Evolutionary conservation across 2,888 invertebrate species (phyloP), one percentile per base, ranked within the genome.

Genomic region (Drosophila anomelani): DNA sequence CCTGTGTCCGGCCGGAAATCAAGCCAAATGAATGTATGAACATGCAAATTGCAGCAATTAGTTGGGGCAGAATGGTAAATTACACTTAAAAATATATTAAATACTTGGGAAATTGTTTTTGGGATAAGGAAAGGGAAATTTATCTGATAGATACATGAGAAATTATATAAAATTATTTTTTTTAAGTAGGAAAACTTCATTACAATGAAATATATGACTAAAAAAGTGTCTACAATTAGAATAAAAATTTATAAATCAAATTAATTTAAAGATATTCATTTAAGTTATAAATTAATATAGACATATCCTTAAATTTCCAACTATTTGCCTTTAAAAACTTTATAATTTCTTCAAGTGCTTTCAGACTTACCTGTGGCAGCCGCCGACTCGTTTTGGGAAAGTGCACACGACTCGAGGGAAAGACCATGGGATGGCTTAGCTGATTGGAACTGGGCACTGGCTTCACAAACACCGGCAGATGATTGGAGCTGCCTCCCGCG

Each of bases 341-440:
- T 0, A 9, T n/a, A 4, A 57, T 34, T 57, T 57, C 10, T 4
- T 1, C n/a, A 5, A 29, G 26, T 59, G 12, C 8, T 34, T 20
- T 6, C 15, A 6, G 13, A 83, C 86, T 89, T 76, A 93, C 93
- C 93, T 95, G 95, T n/a, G 95, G 95, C 82, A 95, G 92, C 79
- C 95, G 93, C 41, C 95, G 93, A 85, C 93, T 94, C 51, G 95
- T 95, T 78, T 94, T 94, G 4, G 95, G 94, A 78, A 95, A 95
- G 90, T 95, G 94, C 69, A 94, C 93, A 70, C 93, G 94, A 87
- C 92, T 92, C 73, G 91, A 91, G 58, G 93, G 92, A 88, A 92
- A 92, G 34, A 93, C 91, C 91, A 93, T 92, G 53, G 92, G 92
- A 89, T 93, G 92, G 82, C 92, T 92, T 26, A 93, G 89, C 71